These are phyloP conservation scores for Enoplosus armatus DNA, from an alignment of 2,797 vertebrate genomes.

Conservation along the genomic window DNA sequence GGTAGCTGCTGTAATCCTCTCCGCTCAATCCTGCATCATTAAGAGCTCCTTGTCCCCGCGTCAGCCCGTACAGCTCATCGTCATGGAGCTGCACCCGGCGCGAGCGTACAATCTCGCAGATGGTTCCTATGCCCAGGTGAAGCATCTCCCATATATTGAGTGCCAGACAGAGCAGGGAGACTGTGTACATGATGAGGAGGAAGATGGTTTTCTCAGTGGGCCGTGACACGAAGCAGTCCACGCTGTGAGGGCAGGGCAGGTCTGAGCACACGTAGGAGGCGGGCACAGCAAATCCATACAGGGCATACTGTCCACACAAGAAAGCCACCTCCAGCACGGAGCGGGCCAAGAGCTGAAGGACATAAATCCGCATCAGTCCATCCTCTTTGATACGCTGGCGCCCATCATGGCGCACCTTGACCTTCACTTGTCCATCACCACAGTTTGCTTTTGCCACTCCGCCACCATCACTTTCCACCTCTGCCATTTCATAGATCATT, in stretches of 20 bases:
- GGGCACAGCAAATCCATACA: slow-evolving; percentile 93
- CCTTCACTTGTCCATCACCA: slow-evolving; percentile 60
- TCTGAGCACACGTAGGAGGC: slow-evolving; percentile 87
- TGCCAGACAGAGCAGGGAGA: slow-evolving; percentile 91
- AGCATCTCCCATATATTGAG: slow-evolving; percentile 96
- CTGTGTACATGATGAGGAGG: slow-evolving; percentile 95
- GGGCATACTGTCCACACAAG: slow-evolving; percentile 91
- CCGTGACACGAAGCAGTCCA: slow-evolving; percentile 95
- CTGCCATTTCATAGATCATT: slow-evolving; percentile 89
- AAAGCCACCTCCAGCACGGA: slow-evolving; percentile 91
- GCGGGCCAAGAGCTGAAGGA: slow-evolving; percentile 91
- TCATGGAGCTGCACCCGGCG: slow-evolving; percentile 60
- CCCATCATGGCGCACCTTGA: slow-evolving; percentile 89
- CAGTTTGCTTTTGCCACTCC: slow-evolving; percentile 78
- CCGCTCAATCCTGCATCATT: slow-evolving; percentile 41
- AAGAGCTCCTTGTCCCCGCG: slow-evolving; percentile 20
- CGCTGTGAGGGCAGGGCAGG: slow-evolving; percentile 90
- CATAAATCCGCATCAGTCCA: slow-evolving; percentile 94
- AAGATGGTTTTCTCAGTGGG: slow-evolving; percentile 98
- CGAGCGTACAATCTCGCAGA: slow-evolving; percentile 89
- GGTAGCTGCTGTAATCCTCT: slow-evolving; percentile 86
- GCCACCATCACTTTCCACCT: slow-evolving; percentile 84
- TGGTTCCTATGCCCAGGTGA: slow-evolving; percentile 93
- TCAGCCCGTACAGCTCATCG: slow-evolving; percentile 70
- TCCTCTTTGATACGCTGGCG: slow-evolving; percentile 91